These are phyloP conservation scores for Esox masquinongy DNA, from an alignment of 2,797 vertebrate genomes.

Conservation along the genomic window DNA sequence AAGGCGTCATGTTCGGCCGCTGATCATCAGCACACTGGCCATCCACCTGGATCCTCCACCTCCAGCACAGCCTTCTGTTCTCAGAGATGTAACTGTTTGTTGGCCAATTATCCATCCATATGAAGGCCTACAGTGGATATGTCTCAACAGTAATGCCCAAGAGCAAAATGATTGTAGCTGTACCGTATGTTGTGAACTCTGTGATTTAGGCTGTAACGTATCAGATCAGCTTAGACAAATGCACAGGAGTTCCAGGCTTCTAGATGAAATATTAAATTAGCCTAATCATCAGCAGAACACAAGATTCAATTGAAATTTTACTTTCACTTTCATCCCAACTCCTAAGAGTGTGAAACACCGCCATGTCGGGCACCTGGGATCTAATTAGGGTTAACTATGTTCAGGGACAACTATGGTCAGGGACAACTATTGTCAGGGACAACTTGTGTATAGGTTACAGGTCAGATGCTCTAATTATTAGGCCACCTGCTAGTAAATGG, in stretches of 20 bases:
- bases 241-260: not conserved
- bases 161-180: too few relatives aligned
- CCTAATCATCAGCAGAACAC: too few relatives aligned
- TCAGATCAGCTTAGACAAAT: not conserved
- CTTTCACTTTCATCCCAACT: too few relatives aligned
- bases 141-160: too few relatives aligned
- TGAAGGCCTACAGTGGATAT: not conserved
- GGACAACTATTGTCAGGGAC: too few relatives aligned
- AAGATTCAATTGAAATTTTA: too few relatives aligned
- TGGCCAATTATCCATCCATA: not conserved
- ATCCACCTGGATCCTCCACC: not conserved
- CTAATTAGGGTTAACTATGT: too few relatives aligned
- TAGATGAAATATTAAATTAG: not conserved
- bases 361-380: too few relatives aligned
- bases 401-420: too few relatives aligned
- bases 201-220: not conserved
- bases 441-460: too few relatives aligned
- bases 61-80: not conserved
- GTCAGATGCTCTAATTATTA: not conserved
- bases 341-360: too few relatives aligned
- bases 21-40: not conserved
- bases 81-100: not conserved
- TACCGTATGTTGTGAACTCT: not conserved
- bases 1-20: constrained; percentile 34
- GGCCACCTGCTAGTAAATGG: not conserved